Conservation (phyloP, 2,888 invertebrate species). For the Agrotis segetum region DNA sequence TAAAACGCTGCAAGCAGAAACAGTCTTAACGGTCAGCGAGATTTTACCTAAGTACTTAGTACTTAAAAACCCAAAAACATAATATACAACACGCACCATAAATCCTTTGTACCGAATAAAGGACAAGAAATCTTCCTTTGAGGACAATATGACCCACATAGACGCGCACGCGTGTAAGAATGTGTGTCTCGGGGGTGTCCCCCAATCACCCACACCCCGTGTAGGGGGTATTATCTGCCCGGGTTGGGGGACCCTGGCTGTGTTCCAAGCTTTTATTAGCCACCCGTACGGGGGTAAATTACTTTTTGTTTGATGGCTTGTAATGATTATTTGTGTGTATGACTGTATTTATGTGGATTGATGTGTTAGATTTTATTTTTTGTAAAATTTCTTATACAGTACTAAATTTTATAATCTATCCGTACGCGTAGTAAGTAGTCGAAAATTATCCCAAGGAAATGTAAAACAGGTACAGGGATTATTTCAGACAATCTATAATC, state of each 20-base stretch:
- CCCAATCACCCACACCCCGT: conserved; percentile 67
- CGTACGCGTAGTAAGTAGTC: too few relatives aligned
- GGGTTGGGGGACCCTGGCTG: conserved; percentile 65
- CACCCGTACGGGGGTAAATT: conserved; percentile 61
- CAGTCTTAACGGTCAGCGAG: too few relatives aligned
- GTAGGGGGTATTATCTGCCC: conserved; percentile 76
- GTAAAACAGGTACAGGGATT: too few relatives aligned
- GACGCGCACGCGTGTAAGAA: conserved; percentile 86
- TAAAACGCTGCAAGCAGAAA: too few relatives aligned
- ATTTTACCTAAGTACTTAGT: neutral
- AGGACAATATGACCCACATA: conserved; percentile 87
- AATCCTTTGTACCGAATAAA: conserved; percentile 51
- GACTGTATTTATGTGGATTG: neutral
- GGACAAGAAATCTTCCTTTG: conserved; percentile 66
- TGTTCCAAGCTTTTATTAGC: conserved; percentile 69
- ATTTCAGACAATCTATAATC: too few relatives aligned
- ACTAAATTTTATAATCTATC: too few relatives aligned
- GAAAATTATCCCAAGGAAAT: too few relatives aligned
- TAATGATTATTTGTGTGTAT: conserved; percentile 52
- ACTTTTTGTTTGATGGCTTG: conserved; percentile 67
- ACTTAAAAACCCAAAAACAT: conserved; percentile 3
- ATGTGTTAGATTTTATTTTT: conserved; percentile 12
- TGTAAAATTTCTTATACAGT: neutral
- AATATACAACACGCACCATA: neutral
- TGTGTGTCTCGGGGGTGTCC: conserved; percentile 79